Percentiles rank a stretch among this genome's conserved stretches.
phyloP scores from a whole-genome alignment of 2,797 vertebrate species.

The Onychomys arenicola region DNA sequence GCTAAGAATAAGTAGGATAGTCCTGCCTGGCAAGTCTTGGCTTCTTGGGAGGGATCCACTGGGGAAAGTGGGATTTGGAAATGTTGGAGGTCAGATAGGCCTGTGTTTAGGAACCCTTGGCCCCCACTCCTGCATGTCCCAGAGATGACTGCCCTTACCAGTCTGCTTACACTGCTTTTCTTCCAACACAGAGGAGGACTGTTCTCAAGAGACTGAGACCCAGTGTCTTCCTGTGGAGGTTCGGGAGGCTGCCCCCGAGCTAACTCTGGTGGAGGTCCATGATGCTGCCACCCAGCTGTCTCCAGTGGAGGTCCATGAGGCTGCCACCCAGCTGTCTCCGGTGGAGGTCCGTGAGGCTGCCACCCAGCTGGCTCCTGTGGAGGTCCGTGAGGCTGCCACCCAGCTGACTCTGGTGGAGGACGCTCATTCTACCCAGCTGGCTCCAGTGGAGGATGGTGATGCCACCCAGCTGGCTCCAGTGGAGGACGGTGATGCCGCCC shows the following conservation, averaged over 20 bases:
- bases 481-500: not conserved
- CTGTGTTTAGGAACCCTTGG: not conserved
- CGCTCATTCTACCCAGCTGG: accelerated
- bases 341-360: not conserved
- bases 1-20: not conserved
- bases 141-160: not conserved
- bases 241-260: too few relatives aligned
- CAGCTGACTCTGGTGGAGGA: not conserved
- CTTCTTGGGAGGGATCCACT: not conserved
- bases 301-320: not conserved
- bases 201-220: not conserved
- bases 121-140: too few relatives aligned
- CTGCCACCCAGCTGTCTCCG: not conserved
- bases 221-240: not conserved
- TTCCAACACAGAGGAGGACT: not conserved
- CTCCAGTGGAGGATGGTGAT: accelerated
- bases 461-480: not conserved
- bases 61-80: not conserved
- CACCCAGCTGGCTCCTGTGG: not conserved
- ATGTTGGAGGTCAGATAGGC: not conserved
- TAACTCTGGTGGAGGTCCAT: not conserved
- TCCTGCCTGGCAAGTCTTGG: accelerated
- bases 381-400: accelerated
- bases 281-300: accelerated
- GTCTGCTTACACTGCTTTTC: not conserved